These are phyloP conservation scores for Protobothrops mucrosquamatus DNA, from an alignment of 2,113 vertebrate species.

Conservation along the genomic window DNA sequence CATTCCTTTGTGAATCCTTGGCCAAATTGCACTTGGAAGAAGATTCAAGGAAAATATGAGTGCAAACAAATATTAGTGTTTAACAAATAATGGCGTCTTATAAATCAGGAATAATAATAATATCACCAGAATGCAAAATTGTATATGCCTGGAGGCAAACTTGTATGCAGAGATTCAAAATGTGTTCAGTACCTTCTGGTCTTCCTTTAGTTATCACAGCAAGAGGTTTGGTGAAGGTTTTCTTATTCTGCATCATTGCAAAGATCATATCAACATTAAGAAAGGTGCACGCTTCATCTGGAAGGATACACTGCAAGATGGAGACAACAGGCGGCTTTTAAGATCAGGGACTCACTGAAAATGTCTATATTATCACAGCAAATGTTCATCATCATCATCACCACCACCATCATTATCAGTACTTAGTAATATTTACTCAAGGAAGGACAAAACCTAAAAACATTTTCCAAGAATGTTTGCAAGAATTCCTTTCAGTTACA, in stretches of 20 bases:
- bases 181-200: conserved; percentile 60
- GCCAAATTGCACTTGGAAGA: conserved; percentile 31
- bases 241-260: conserved; percentile 84
- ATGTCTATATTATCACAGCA: background rate
- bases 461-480: conserved; percentile 2
- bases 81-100: background rate
- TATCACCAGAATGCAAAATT: background rate
- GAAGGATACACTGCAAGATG: conserved; percentile 78
- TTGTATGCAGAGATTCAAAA: conserved; percentile 4
- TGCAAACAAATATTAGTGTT: background rate
- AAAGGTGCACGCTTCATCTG: conserved; percentile 78
- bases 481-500: conserved; percentile 23
- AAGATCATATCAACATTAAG: conserved; percentile 76
- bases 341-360: conserved; percentile 13
- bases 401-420: conserved; percentile 32
- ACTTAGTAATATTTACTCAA: conserved; percentile 12
- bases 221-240: conserved; percentile 80
- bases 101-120: background rate
- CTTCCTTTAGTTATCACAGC: conserved; percentile 71
- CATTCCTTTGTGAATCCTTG: conserved; percentile 37
- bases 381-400: background rate
- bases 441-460: conserved; percentile 18
- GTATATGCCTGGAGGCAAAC: background rate
- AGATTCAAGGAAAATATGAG: conserved; percentile 22
- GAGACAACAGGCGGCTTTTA: background rate